Evolutionary conservation across 2,888 invertebrate species (phyloP).

Genomic region (Cantharis flavilabris): DNA sequence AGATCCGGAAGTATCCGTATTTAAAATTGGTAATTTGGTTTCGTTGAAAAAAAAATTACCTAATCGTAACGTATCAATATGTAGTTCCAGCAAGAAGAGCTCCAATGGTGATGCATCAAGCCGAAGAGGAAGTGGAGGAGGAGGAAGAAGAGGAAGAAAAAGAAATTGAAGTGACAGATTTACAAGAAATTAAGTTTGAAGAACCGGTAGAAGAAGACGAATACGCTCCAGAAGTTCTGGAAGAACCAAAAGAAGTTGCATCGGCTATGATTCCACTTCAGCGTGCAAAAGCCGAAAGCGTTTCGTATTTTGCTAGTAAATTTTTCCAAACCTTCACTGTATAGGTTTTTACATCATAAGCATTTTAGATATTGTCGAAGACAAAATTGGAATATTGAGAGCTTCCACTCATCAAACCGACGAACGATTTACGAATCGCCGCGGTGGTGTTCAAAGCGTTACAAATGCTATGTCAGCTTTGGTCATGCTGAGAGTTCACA

Average conservation of each 20-base stretch:
- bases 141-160: conserved; percentile 29
- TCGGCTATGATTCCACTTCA: conserved; percentile 29
- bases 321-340: neutral
- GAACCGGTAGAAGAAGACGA: conserved; percentile 30
- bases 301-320: conserved; percentile 39
- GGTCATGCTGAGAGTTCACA: conserved; percentile 49
- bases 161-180: conserved; percentile 8
- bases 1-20: neutral
- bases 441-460: conserved; percentile 46
- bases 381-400: conserved; percentile 48
- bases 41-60: neutral
- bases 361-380: conserved; percentile 38
- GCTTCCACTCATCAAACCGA: conserved; percentile 50
- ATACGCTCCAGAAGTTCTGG: conserved; percentile 14
- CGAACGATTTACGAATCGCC: conserved; percentile 43
- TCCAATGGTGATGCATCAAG: neutral
- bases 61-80: neutral
- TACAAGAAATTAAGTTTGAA: conserved; percentile 12
- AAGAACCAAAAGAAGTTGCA: neutral
- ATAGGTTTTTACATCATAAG: neutral
- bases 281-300: conserved; percentile 35
- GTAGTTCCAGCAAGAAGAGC: neutral
- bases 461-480: conserved; percentile 52
- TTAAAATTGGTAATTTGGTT: neutral
- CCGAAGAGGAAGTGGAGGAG: conserved; percentile 4